phyloP scores from a whole-genome alignment of 2,888 invertebrate species.

The Napeogenes inachia region DNA sequence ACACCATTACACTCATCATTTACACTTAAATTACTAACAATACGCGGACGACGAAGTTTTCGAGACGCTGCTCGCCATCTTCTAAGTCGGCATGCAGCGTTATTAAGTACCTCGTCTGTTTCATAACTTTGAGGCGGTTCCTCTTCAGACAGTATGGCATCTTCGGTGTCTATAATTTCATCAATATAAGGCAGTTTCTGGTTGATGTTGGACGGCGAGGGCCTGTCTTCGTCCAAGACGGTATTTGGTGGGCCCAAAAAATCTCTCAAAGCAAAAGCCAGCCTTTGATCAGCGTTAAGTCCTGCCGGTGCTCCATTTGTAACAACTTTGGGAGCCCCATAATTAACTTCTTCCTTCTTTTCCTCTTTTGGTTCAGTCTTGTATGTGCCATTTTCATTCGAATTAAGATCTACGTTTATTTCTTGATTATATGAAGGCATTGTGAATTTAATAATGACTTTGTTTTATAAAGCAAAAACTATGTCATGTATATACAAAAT shows the following conservation, averaged over 20 bases:
- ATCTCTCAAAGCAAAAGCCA: conserved; percentile 63
- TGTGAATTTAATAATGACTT: conserved; percentile 23
- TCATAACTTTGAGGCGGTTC: conserved; percentile 52
- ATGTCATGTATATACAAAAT: conserved; percentile 14
- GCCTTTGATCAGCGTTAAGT: conserved; percentile 54
- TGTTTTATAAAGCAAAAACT: background rate
- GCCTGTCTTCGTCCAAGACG: conserved; percentile 41
- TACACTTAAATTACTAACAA: conserved; percentile 68
- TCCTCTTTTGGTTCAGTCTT: conserved; percentile 49
- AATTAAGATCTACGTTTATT: conserved; percentile 63
- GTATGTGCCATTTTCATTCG: conserved; percentile 53
- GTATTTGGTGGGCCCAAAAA: conserved; percentile 51
- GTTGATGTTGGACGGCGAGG: conserved; percentile 47
- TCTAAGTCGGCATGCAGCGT: conserved; percentile 69
- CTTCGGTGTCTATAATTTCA: conserved; percentile 51
- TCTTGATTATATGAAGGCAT: conserved; percentile 70
- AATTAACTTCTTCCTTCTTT: conserved; percentile 45
- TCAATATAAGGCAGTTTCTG: conserved; percentile 62
- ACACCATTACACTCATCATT: conserved; percentile 47
- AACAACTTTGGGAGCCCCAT: conserved; percentile 40
- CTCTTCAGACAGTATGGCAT: conserved; percentile 52
- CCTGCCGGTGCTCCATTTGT: conserved; percentile 47
- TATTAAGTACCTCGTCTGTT: conserved; percentile 62
- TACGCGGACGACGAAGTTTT: conserved; percentile 67
- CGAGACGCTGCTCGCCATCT: conserved; percentile 73